Evolutionary conservation across 2,797 vertebrate species (phyloP), one percentile per base, ranked within the genome.

Genomic region (Percopsis omiscomaycus): DNA sequence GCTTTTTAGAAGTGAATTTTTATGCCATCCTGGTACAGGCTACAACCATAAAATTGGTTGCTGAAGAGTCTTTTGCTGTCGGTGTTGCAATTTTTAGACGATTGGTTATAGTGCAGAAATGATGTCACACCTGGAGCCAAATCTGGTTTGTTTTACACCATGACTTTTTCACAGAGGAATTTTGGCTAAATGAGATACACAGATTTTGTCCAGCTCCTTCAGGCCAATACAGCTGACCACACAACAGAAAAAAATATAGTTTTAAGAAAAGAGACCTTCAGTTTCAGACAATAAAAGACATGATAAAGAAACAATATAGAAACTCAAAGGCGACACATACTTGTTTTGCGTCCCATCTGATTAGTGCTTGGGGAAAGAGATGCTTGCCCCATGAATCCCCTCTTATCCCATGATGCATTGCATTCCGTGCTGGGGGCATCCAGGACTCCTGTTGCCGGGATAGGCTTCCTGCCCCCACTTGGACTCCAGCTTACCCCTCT

Each of bases 401-500:
- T 81, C 62, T 80, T 87, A 74, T 88, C 88, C 89, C 88, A 89
- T 71, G 89, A 82, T 71, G 84, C 75, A 79, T 62, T 69, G 83
- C 75, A 77, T 29, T 89, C 84, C 5, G 71, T 81, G 73, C 66
- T 85, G 52, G 42, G 61, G 54, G 71, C 68, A 52, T 84, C 78
- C 30, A n/a, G 54, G 37, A 77, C 84, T 73, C 79, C 68, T 6
- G 73, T 80, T 69, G 77, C 66, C 74, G 86, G 81, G 5, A 86
- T 70, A 75, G 89, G 78, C 80, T 87, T 89, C 49, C 69, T 83
- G 78, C 79, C 14, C 64, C 74, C 80, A 69, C 78, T 83, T 47
- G 89, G 88, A 81, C 80, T 86, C 90, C 90, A 93, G 83, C 91
- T 93, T 73, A 88, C 75, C 66, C 88, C 92, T 84, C 89, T 88